These are phyloP conservation scores for Coenonympha arcania DNA, from an alignment of 2,888 invertebrate genomes.

Conservation along the genomic window DNA sequence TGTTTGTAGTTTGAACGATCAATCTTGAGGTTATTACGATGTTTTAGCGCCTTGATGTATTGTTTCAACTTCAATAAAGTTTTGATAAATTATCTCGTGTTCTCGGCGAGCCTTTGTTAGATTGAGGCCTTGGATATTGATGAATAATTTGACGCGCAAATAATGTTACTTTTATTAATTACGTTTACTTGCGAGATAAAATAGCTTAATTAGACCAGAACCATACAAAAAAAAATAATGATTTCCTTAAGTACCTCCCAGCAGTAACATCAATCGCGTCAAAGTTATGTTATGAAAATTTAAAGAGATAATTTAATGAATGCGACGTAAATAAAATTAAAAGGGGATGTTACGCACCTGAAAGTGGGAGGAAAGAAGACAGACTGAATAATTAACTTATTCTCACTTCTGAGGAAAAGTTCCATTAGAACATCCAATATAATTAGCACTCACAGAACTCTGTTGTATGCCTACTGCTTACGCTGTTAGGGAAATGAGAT, in stretches of 20 bases:
- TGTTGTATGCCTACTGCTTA: constrained; percentile 15
- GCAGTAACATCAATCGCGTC: too few relatives aligned
- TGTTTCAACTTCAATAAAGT: constrained; percentile 73
- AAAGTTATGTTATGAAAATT: too few relatives aligned
- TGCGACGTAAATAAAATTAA: background rate
- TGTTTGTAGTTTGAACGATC: constrained; percentile 62
- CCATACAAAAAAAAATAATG: background rate
- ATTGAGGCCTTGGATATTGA: constrained; percentile 64
- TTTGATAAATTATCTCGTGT: constrained; percentile 70
- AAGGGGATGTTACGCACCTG: background rate
- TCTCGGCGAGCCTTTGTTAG: constrained; percentile 60
- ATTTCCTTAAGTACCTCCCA: background rate
- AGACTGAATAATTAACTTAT: background rate
- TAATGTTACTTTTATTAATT: constrained; percentile 49
- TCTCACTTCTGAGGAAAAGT: background rate
- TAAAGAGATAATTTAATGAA: too few relatives aligned
- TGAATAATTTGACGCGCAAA: constrained; percentile 64
- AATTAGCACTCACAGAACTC: background rate
- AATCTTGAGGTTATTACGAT: constrained; percentile 70
- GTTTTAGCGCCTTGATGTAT: constrained; percentile 73
- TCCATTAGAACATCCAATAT: background rate
- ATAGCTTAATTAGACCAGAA: background rate
- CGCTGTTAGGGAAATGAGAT: constrained; percentile 22
- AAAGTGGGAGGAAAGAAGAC: background rate
- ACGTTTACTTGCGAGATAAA: constrained; percentile 31